Base-by-base conservation (phyloP, 1,140 invertebrate species). In the Drosophila santomea region DNA sequence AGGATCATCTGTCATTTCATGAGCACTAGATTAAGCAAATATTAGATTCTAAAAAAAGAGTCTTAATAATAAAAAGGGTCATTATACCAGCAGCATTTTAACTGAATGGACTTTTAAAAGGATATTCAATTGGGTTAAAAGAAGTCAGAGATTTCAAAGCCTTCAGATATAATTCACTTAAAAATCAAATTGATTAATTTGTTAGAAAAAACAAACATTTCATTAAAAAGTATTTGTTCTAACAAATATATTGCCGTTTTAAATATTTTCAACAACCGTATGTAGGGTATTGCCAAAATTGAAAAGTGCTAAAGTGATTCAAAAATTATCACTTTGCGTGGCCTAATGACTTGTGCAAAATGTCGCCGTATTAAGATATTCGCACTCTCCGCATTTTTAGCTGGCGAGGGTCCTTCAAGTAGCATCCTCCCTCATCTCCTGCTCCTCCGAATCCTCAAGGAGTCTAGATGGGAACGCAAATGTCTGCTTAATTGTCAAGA, bases 321-420 rank as follows among this genome's bases (percentile, higher is more conserved):
- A 85, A 77, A 69, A 84, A 85, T 84, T 84, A 80, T 85, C 63
- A 80, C 69, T 84, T 76, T 45, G 51, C 50, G 59, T 48, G 44
- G 76, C 78, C 75, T 79, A 86, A 82, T 86, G 79, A 82, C 74
- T 86, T 86, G 75, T 79, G 74, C 83, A 75, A 69, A 82, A 72
- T 78, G 58, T 78, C 61, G 69, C 60, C 60, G 44, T 71, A 66
- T 62, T 83, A 47, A 83, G 74, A 78, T 72, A 68, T 55, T 63
- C 48, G 43, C 45, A 45, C 36, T 45, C 20, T 11, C 23, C 43
- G 55, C 17, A 38, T 12, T 23, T 45, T 48, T 8, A 11, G 23
- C 3, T 28, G 32, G 11, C 15, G 11, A 35, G 51, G 39, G 48
- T 35, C 55, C 43, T 51, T 71, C 5, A 50, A 72, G 45, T 39